These are phyloP conservation scores for Cataglyphis cursor DNA, from an alignment of 2,888 invertebrate species.

Conservation along the genomic window DNA sequence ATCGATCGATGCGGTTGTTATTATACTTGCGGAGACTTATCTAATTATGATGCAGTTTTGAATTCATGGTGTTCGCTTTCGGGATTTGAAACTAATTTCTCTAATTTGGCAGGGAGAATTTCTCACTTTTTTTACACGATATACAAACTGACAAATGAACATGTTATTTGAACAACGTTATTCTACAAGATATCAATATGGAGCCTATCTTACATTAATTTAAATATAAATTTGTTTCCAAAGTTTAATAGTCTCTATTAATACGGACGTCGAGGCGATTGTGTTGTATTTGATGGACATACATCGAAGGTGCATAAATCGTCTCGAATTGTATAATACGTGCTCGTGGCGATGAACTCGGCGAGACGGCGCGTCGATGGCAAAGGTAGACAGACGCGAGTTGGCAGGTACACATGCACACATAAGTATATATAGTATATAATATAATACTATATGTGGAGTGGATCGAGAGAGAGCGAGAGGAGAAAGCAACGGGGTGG, in stretches of 20 bases:
- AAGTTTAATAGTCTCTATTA: constrained; percentile 25
- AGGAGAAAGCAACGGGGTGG: constrained; percentile 30
- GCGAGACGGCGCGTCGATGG: constrained; percentile 56
- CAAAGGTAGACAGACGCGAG: constrained; percentile 51
- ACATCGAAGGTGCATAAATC: constrained; percentile 53
- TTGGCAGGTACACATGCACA: constrained; percentile 57
- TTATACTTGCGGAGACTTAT: not conserved
- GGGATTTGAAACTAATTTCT: not conserved
- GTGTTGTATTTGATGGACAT: constrained; percentile 41
- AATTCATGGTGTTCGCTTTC: not conserved
- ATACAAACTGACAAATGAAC: not conserved
- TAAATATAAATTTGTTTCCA: not conserved
- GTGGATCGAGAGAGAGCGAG: constrained; percentile 38
- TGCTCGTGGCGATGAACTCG: constrained; percentile 58
- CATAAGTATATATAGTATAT: constrained; percentile 66
- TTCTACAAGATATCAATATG: not conserved
- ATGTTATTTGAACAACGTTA: not conserved
- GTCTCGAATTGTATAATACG: constrained; percentile 48
- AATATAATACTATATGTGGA: constrained; percentile 50
- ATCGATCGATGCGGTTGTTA: not conserved
- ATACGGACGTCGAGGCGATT: constrained; percentile 26
- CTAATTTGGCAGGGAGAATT: not conserved
- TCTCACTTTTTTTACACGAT: not conserved
- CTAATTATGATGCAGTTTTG: not conserved
- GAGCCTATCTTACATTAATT: not conserved